Evolutionary conservation across 2,797 vertebrate genomes (phyloP), one percentile per base, ranked within the genome.

Genomic region (Zalophus californianus): DNA sequence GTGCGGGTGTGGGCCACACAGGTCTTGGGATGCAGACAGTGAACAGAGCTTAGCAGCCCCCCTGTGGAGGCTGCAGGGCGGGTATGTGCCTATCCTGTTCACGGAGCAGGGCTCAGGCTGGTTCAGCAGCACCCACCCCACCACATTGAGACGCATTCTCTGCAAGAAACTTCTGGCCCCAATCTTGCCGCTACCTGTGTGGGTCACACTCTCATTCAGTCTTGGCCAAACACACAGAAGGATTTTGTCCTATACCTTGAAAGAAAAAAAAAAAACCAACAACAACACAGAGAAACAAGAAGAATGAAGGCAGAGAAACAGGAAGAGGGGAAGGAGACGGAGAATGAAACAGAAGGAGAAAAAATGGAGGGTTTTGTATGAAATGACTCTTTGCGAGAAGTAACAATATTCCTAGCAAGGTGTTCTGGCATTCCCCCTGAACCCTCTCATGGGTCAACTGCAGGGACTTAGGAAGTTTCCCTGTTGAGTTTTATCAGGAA

Each of bases 141-240:
- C 50, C 7, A 18, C 32, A 27, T 5, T 0, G 0, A 38, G 52
- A 23, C 0, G 0, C 1, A 7, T 10, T 10, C 14, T 27, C 32
- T 12, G 14, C 8, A 23, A 18, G 64, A 77, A 3, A 50, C 54
- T 14, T 21, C n/a, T 32, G 52, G 35, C 27, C 23, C 8, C 54
- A 48, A 4, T 77, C 29, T n/a, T 13, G 4, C 20, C 3, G 0
- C 44, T 7, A 21, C 10, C 62, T 4, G 6, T 58, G 38, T 2
- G 12, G 48, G 41, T 44, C n/a, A 16, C 50, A 60, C 32, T 83
- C 52, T 83, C 90, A n/a, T 12, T 73, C 68, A 48, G 21, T 6
- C 54, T 62, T 66, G 75, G 14, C 62, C 50, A 83, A 41, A 72
- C 0, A 15, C 72, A 66, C 6, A 35, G 66, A 64, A 54, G 70